Evolutionary conservation across 2,888 invertebrate species (phyloP), one percentile per base, ranked within the genome.

Genomic region (Andrena trimmerana): DNA sequence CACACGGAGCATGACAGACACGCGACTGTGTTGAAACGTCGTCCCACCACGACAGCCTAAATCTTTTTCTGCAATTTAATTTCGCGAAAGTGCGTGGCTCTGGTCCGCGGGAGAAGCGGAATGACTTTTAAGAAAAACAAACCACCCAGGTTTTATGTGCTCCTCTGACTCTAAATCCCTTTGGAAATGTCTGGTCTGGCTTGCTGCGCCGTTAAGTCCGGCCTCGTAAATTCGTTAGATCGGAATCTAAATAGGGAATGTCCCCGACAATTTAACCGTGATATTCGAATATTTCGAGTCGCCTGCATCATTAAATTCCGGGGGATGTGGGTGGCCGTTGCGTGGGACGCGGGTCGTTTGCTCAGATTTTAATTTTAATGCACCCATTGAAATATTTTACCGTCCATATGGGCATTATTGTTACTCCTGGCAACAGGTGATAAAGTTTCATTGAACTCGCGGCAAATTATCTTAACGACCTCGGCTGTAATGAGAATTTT

Each of bases 51-150:
- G 67, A 20, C 8, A 31, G 71, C 48, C 60, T 33, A 63, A 71
- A 67, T 81, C 66, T 57, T 67, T 67, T 63, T 78, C 54, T 16
- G 71, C 48, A 36, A 78, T 70, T 79, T 78, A 52, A 81, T 67
- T 78, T 71, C n/a, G 5, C 50, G 60, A 70, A 60, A 50, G 20
- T 31, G 57, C 57, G 57, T 27, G n/a, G 24, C 16, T 16, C 67
- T 3, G 13, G 10, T 2, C 13, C 16, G 16, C 16, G 24, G 10
- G 10, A 31, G 16, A 16, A 24, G 10, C 50, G 27, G 3, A 3
- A 59, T n/a, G 24, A 27, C 31, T 42, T 24, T 31, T 31, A 42
- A 63, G n/a, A 54, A 33, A 48, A 77, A 77, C 77, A 24, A 60
- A 27, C 52, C 54, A 20, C 42, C 7, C n/a, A n/a, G 42, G 36